Base-by-base conservation (phyloP, 2,113 vertebrate genomes). In the Pelobates fuscus region DNA sequence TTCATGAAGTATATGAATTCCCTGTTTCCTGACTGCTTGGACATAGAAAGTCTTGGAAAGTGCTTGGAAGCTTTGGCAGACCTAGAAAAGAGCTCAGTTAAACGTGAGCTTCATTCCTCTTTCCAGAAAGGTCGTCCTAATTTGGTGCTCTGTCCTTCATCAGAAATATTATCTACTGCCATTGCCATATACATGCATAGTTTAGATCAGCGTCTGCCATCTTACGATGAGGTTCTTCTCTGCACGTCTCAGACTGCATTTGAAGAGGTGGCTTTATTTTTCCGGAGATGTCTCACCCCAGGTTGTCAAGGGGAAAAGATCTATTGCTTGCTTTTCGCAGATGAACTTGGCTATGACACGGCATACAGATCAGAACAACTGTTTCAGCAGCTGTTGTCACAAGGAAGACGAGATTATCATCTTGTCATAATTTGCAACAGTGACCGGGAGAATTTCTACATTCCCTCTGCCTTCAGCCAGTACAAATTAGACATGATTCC, bases 381-480 rank as follows among this genome's bases (percentile, higher is more conserved):
- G n/a, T 94, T 97, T 82, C 92, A 90, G 25, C 73, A n/a, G 17
- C 90, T 95, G 37, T 79, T 89, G 74, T 79, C 78, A 8, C 87
- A 83, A 81, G 60, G 17, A 70, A 84, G 24, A 1, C 83, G 81
- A 18, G 77, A 90, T 79, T 99, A 94, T 78, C 85, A 67, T 30
- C 87, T 99, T 0, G 81, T 98, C 59, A 71, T 99, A 14, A 81
- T 98, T 69, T 99, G 96, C 58, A 93, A 91, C 82, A 84, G 86
- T 0, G 92, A 95, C 71, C 86, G 89, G 78, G 97, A 98, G 69
- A 91, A 95, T 82, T 83, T 93, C 68, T 94, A 95, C 82, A 83
- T 98, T 57, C 96, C 95, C 1, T 94, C 95, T 3, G 92, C 87
- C 78, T 96, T 99, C 86, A 97, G 95, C 87, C 93, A 91, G 67